Conservation (phyloP, 2,888 invertebrate genomes). For the Tethea ocularis region DNA sequence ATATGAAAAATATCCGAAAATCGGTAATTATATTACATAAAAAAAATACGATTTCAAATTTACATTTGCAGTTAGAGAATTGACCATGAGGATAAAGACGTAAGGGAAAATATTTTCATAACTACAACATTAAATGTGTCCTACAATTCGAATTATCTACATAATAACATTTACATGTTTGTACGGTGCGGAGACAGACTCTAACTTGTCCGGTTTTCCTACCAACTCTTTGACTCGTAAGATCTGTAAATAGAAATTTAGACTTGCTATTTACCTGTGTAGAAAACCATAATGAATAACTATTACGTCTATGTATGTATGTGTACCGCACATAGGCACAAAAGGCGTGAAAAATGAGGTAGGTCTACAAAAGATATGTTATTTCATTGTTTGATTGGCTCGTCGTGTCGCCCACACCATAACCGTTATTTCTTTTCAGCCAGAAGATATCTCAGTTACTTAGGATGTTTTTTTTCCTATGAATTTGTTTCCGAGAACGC, state of each 20-base stretch:
- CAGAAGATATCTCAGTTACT: constrained; percentile 17
- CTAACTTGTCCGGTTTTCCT: too few species aligned
- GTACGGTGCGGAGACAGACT: too few species aligned
- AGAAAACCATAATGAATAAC: not conserved
- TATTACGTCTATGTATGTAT: not conserved
- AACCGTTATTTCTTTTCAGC: constrained; percentile 7
- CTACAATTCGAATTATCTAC: too few species aligned
- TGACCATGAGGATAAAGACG: too few species aligned
- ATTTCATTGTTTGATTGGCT: constrained; percentile 18
- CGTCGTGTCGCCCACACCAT: constrained; percentile 10
- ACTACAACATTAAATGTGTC: too few species aligned
- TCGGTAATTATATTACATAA: too few species aligned
- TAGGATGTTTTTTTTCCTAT: constrained; percentile 19
- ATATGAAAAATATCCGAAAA: too few species aligned
- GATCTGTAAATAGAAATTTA: not conserved
- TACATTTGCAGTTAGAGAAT: too few species aligned
- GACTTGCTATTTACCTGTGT: not conserved
- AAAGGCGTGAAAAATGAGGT: constrained; percentile 35
- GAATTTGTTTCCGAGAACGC: not conserved
- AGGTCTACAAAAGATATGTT: constrained; percentile 26
- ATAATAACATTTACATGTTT: too few species aligned
- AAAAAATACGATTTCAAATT: too few species aligned
- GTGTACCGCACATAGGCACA: constrained; percentile 12
- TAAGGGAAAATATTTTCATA: too few species aligned
- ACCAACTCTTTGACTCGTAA: too few species aligned